Conservation (phyloP, 2,888 invertebrate genomes). For the Drosophila putrida region DNA sequence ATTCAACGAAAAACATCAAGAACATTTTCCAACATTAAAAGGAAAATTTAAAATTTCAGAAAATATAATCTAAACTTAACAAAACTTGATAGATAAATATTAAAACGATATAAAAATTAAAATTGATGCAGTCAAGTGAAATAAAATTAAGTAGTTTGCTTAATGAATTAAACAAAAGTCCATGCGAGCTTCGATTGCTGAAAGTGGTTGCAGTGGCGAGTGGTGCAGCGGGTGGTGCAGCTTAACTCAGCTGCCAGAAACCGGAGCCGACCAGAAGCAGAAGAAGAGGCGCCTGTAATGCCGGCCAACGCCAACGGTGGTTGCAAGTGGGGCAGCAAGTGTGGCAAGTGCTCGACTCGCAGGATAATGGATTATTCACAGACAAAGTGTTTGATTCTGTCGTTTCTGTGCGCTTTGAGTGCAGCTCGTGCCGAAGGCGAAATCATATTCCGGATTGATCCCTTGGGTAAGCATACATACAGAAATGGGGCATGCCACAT, state of each 20-base stretch:
- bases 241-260: neutral
- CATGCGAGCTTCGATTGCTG: constrained; percentile 43
- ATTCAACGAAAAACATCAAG: no score
- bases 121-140: no score
- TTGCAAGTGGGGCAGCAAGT: constrained; percentile 1
- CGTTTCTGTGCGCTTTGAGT: constrained; percentile 72
- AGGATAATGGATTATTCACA: constrained; percentile 82
- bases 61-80: no score
- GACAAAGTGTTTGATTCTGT: constrained; percentile 74
- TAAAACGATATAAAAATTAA: neutral
- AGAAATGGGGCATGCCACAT: neutral
- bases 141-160: neutral
- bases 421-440: constrained; percentile 77
- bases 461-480: constrained; percentile 82
- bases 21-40: no score
- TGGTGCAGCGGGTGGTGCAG: constrained; percentile 9
- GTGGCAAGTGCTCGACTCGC: constrained; percentile 35
- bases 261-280: no score
- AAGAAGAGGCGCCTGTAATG: constrained; percentile 37
- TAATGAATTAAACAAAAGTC: constrained; percentile 9
- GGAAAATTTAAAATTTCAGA: no score
- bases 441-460: constrained; percentile 85
- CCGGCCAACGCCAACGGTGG: constrained; percentile 27
- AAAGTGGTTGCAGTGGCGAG: constrained; percentile 2
- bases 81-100: neutral